Percentiles rank a stretch among this genome's conserved stretches.
These are phyloP conservation scores for Gastrophryne carolinensis DNA, from an alignment of 2,797 vertebrate species.

Conservation along the genomic window DNA sequence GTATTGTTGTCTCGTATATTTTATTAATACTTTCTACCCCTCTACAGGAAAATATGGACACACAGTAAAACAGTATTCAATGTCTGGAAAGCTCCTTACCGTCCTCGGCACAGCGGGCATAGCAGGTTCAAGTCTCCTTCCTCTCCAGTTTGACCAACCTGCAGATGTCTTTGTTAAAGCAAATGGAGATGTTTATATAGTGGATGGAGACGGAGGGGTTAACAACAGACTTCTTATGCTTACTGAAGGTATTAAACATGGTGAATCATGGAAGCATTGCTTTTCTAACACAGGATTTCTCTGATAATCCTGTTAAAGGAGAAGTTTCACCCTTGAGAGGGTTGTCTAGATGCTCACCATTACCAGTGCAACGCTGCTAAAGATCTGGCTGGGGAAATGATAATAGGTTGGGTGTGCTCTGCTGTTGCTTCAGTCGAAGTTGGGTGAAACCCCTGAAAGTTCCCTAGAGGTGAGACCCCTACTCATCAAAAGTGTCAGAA, in stretches of 20 bases:
- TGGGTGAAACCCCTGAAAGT: too few species aligned
- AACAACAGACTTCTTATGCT: slow-evolving; percentile 95
- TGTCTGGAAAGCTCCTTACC: slow-evolving; percentile 81
- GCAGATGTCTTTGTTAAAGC: slow-evolving; percentile 86
- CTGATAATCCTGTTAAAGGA: too few species aligned
- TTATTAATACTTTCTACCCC: slow-evolving; percentile 4
- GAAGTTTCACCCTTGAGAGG: too few species aligned
- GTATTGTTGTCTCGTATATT: background rate
- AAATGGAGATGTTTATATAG: slow-evolving; percentile 87
- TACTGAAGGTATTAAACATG: slow-evolving; percentile 77
- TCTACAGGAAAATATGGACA: slow-evolving; percentile 82
- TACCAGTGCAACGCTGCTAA: too few species aligned
- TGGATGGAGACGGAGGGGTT: slow-evolving; percentile 91
- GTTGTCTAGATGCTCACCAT: too few species aligned
- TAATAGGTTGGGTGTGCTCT: too few species aligned
- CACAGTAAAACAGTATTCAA: slow-evolving; percentile 87
- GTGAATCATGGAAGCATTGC: too few species aligned
- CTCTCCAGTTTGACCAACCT: slow-evolving; percentile 91
- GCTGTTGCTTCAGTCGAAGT: too few species aligned
- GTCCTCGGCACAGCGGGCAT: slow-evolving; percentile 83
- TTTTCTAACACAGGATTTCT: too few species aligned
- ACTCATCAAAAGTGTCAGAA: too few species aligned
- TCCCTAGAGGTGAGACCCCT: too few species aligned
- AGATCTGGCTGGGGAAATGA: too few species aligned
- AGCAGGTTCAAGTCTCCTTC: slow-evolving; percentile 78